Percentiles rank a stretch among this genome's conserved stretches.
phyloP scores from a whole-genome alignment of 2,797 vertebrate genomes.

The Mallotus villosus region DNA sequence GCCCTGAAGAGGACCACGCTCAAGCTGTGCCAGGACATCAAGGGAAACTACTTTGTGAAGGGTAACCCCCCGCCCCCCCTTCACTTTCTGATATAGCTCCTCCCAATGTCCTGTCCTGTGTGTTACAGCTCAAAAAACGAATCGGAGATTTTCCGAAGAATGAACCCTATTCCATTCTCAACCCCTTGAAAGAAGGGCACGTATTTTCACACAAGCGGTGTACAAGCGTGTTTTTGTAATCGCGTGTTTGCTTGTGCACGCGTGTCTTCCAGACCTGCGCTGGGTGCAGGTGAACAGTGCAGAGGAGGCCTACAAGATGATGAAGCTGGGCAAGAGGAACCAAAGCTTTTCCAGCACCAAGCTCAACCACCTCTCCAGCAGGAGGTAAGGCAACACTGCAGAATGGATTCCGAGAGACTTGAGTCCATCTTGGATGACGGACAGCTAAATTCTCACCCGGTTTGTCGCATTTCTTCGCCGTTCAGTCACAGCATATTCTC shows the following conservation, averaged over 20 bases:
- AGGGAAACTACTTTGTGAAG: constrained; percentile 91
- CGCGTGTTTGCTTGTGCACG: constrained; percentile 2
- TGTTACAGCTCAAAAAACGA: not conserved
- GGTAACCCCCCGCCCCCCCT: constrained; percentile 71
- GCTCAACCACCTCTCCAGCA: constrained; percentile 88
- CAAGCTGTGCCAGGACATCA: constrained; percentile 88
- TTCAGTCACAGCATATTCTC: constrained; percentile 94
- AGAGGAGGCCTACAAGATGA: constrained; percentile 86
- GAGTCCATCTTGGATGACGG: no score
- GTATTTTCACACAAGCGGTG: not conserved
- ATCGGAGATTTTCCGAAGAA: not conserved
- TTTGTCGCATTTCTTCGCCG: not conserved
- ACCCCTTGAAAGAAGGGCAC: not conserved
- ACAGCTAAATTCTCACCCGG: not conserved
- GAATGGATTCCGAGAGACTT: no score
- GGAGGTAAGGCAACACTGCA: constrained; percentile 77
- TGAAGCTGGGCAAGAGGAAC: constrained; percentile 88
- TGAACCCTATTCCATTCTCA: not conserved
- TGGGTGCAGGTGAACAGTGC: constrained; percentile 89
- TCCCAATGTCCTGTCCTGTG: not conserved
- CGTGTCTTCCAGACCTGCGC: constrained; percentile 78
- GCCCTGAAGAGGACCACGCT: constrained; percentile 75
- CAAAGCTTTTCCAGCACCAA: constrained; percentile 91
- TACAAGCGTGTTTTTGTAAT: not conserved
- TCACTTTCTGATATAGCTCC: not conserved